Conservation (phyloP, 1,140 invertebrate species). For the Rhizoglyphus robini region DNA sequence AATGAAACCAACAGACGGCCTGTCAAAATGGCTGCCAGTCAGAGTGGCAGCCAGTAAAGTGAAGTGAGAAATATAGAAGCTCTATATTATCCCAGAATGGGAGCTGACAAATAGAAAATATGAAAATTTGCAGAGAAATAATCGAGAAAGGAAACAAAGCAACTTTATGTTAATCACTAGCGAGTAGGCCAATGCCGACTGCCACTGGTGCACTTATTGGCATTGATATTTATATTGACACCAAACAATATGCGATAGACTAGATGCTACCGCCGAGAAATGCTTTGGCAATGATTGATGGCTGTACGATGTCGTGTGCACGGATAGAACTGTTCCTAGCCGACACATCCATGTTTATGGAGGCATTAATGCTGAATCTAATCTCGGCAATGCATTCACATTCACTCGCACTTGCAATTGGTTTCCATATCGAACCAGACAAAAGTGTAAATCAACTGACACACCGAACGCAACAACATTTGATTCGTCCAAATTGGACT, state of each 20-base stretch:
- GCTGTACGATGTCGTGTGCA: not conserved
- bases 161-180: not conserved
- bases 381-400: not conserved
- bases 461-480: not conserved
- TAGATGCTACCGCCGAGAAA: not conserved
- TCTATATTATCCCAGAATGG: too few species aligned
- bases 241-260: not conserved
- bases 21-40: not conserved
- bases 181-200: not conserved
- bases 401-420: too few species aligned
- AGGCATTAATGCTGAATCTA: not conserved
- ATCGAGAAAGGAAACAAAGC: not conserved
- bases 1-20: not conserved
- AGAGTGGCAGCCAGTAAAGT: too few species aligned
- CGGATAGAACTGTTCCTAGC: too few species aligned
- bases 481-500: not conserved
- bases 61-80: too few species aligned
- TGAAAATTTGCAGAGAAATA: not conserved
- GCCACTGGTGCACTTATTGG: not conserved
- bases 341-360: not conserved
- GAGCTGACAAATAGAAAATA: not conserved
- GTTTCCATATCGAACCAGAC: too few species aligned
- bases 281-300: slow-evolving; percentile 7
- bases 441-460: not conserved
- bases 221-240: not conserved